Evolutionary conservation across 2,797 vertebrate species (phyloP).

Genomic region (Rhynchotus rufescens): DNA sequence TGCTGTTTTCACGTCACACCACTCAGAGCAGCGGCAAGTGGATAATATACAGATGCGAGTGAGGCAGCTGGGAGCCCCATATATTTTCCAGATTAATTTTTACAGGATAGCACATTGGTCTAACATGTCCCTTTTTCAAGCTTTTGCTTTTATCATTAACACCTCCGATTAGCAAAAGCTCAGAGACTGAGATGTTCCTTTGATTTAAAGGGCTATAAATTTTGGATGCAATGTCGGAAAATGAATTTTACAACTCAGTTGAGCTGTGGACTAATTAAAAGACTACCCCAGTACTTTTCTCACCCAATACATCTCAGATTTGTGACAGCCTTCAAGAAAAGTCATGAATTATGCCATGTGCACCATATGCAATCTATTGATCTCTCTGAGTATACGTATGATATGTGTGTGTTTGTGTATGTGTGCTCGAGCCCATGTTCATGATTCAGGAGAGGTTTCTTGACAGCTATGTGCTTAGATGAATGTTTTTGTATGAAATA

Average conservation of each 20-base stretch:
- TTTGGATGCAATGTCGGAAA: constrained; percentile 43
- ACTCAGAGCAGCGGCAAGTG: not conserved
- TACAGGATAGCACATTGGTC: not conserved
- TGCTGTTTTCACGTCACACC: not conserved
- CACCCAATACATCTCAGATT: constrained; percentile 39
- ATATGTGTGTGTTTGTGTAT: not conserved
- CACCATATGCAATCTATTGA: constrained; percentile 21
- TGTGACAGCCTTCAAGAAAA: constrained; percentile 44
- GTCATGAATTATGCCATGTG: constrained; percentile 23
- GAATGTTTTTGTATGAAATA: not conserved
- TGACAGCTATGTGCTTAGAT: not conserved
- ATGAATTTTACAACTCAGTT: constrained; percentile 32
- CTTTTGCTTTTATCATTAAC: constrained; percentile 49
- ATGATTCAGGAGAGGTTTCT: not conserved
- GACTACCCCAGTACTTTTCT: constrained; percentile 11
- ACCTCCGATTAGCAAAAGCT: constrained; percentile 30
- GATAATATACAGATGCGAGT: not conserved
- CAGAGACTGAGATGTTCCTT: constrained; percentile 7
- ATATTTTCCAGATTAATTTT: constrained; percentile 20
- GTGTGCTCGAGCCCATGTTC: not conserved
- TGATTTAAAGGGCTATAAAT: constrained; percentile 63
- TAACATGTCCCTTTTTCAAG: not conserved
- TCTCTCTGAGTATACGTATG: not conserved
- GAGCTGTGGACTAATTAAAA: constrained; percentile 49
- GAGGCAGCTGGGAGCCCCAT: not conserved